phyloP scores from a whole-genome alignment of 2,888 invertebrate genomes.

The Malthinus seriepunctatus region DNA sequence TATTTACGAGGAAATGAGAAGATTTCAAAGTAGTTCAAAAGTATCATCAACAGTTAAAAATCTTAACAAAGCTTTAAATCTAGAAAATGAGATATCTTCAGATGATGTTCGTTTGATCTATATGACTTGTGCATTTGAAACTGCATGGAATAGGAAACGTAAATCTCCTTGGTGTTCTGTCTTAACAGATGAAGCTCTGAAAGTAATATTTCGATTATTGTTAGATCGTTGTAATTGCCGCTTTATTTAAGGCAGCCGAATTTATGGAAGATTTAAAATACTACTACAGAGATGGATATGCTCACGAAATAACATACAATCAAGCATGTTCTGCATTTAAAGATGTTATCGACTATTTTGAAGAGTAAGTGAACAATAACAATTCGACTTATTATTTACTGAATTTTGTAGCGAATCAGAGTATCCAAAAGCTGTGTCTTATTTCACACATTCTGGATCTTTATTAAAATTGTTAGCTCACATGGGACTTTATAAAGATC shows the following conservation, averaged over 20 bases:
- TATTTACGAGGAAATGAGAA: conserved; percentile 37
- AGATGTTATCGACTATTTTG: conserved; percentile 63
- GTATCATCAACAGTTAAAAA: conserved; percentile 61
- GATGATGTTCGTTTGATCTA: conserved; percentile 69
- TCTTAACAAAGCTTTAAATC: conserved; percentile 65
- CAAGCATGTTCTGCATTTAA: conserved; percentile 76
- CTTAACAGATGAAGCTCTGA: conserved; percentile 65
- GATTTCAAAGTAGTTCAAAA: conserved; percentile 41
- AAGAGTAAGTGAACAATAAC: conserved; percentile 7
- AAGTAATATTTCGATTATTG: conserved; percentile 33
- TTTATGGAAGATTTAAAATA: conserved; percentile 77
- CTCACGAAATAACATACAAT: conserved; percentile 69
- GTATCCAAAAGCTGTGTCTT: conserved; percentile 58
- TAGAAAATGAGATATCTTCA: conserved; percentile 54
- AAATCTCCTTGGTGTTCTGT: conserved; percentile 80
- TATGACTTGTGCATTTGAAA: conserved; percentile 78
- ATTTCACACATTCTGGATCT: conserved; percentile 85
- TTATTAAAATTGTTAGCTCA: conserved; percentile 75
- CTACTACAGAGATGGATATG: conserved; percentile 85
- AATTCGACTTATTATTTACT: conserved; percentile 51
- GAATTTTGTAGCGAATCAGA: conserved; percentile 44
- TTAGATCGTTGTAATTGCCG: neutral
- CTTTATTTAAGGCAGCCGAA: conserved; percentile 64
- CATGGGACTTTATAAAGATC: conserved; percentile 73
- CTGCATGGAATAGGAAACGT: conserved; percentile 69